Conservation (phyloP, 2,113 vertebrate genomes). For the Pterocles orientalis region DNA sequence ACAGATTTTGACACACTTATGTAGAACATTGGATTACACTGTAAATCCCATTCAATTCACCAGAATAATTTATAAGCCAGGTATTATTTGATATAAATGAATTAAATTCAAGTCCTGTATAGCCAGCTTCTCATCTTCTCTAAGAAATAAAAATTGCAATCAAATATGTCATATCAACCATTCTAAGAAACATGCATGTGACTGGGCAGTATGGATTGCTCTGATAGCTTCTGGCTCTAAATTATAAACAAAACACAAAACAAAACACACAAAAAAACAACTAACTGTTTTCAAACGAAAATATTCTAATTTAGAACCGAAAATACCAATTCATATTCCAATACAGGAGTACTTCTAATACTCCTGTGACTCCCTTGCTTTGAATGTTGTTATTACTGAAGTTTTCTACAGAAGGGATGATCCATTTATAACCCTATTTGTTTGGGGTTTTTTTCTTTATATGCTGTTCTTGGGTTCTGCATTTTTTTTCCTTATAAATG, state of each 20-base stretch:
- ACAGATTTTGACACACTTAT: background rate
- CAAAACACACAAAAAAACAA: background rate
- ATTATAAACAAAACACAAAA: background rate
- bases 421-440: background rate
- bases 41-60: background rate
- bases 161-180: background rate
- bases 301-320: background rate
- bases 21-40: background rate
- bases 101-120: background rate
- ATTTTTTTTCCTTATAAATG: background rate
- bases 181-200: background rate
- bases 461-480: background rate
- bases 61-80: background rate
- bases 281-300: background rate
- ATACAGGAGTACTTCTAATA: background rate
- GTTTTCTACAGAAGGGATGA: background rate
- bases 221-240: background rate
- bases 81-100: background rate
- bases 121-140: background rate
- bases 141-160: background rate
- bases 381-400: background rate
- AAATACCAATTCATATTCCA: background rate
- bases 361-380: background rate
- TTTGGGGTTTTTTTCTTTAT: background rate
- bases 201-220: background rate